Conservation (phyloP, 2,113 vertebrate species). For the Sylvia atricapilla region DNA sequence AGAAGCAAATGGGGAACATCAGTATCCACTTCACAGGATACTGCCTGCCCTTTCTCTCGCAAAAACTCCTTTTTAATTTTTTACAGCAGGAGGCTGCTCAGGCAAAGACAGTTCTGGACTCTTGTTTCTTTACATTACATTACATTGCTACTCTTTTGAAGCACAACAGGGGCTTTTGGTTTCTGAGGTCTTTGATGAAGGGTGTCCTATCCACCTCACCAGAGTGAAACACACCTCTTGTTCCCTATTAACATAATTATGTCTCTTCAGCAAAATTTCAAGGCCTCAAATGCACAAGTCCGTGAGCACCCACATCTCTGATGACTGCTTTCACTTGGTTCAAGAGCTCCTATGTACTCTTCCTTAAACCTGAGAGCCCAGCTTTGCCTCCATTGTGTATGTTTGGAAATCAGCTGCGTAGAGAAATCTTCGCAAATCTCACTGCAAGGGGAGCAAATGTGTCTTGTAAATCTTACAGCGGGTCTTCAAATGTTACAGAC, state of each 20-base stretch:
- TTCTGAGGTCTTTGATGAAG: not conserved
- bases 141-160: not conserved
- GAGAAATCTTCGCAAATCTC: not conserved
- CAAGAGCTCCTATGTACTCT: not conserved
- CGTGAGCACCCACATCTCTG: not conserved
- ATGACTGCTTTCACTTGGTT: not conserved
- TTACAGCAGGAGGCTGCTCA: not conserved
- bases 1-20: not conserved
- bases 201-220: not conserved
- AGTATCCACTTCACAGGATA: not conserved
- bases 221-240: not conserved
- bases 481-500: not conserved
- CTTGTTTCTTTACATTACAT: not conserved
- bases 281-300: not conserved
- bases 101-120: not conserved
- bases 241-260: not conserved
- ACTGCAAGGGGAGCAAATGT: not conserved
- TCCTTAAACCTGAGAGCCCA: not conserved
- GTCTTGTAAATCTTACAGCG: not conserved
- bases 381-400: not conserved
- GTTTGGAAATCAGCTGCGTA: not conserved
- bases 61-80: not conserved
- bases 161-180: not conserved
- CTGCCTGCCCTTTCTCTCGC: not conserved
- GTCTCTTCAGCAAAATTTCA: not conserved